These are phyloP conservation scores for Incurvaria masculella DNA, from an alignment of 2,888 invertebrate species.

Conservation along the genomic window DNA sequence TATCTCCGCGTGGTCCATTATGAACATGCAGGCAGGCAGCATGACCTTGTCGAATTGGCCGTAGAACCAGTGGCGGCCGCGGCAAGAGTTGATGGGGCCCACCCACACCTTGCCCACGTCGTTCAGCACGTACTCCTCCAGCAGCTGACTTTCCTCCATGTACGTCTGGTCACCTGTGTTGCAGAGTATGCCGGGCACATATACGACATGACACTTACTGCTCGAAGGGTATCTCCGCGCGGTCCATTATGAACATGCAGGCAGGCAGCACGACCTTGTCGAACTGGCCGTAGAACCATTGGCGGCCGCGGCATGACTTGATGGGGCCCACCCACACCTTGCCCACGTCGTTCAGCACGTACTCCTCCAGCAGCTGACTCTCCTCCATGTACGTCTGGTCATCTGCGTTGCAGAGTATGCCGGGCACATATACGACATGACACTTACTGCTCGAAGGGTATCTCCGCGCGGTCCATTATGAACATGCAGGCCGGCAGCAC, in stretches of 20 bases:
- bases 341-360: slow-evolving; percentile 77
- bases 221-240: slow-evolving; percentile 57
- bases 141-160: slow-evolving; percentile 64
- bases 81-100: slow-evolving; percentile 67
- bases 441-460: slow-evolving; percentile 55
- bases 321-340: slow-evolving; percentile 82
- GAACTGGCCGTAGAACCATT: slow-evolving; percentile 84
- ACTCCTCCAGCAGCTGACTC: slow-evolving; percentile 66
- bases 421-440: too few relatives aligned
- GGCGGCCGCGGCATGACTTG: slow-evolving; percentile 68
- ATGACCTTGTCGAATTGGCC: slow-evolving; percentile 76
- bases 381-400: slow-evolving; percentile 77
- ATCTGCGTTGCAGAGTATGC: too few relatives aligned
- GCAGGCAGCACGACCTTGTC: slow-evolving; percentile 68
- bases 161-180: slow-evolving; percentile 74
- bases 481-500: slow-evolving; percentile 69
- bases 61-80: slow-evolving; percentile 80
- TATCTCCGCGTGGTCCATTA: slow-evolving; percentile 65
- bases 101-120: slow-evolving; percentile 88
- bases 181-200: too few relatives aligned
- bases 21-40: slow-evolving; percentile 66
- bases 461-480: slow-evolving; percentile 64
- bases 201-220: too few relatives aligned
- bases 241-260: slow-evolving; percentile 66
- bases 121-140: slow-evolving; percentile 75